A percentile compares a stretch with the other conserved stretches of the same genome.
These are phyloP conservation scores for Gavialis gangeticus DNA, from an alignment of 2,113 vertebrate species.

Conservation along the genomic window DNA sequence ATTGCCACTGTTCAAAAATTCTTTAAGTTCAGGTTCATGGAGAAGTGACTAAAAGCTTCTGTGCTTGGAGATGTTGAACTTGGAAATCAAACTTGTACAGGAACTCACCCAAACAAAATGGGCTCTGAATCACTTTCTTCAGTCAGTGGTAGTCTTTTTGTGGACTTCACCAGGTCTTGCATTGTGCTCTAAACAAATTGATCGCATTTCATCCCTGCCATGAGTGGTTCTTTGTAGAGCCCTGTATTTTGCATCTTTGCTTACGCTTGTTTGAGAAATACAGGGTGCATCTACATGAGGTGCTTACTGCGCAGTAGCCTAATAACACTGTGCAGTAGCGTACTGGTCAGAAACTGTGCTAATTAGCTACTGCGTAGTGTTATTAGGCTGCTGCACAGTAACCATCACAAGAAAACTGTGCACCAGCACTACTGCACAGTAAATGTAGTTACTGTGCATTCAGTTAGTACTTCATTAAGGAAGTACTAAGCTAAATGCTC, in stretches of 20 bases:
- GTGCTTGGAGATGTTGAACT: not conserved
- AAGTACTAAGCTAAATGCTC: no score
- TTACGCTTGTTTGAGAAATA: not conserved
- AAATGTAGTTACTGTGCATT: no score
- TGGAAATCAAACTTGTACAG: not conserved
- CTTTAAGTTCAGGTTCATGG: not conserved
- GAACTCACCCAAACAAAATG: not conserved
- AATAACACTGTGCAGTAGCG: no score
- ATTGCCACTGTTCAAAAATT: not conserved
- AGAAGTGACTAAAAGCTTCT: not conserved
- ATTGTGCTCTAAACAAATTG: not conserved
- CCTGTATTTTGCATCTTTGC: not conserved
- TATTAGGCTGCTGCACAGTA: no score
- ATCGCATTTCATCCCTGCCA: not conserved
- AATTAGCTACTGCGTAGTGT: no score
- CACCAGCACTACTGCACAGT: no score
- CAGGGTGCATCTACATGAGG: not conserved
- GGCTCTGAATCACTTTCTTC: rapidly evolving
- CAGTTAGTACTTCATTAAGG: no score
- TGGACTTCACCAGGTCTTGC: not conserved
- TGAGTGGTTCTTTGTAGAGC: not conserved
- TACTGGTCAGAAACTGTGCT: no score
- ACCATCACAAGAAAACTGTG: no score
- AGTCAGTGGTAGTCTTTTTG: not conserved
- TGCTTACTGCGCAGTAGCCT: no score